These are phyloP conservation scores for Drosophila lowei DNA, from an alignment of 1,140 invertebrate species.

Conservation along the genomic window DNA sequence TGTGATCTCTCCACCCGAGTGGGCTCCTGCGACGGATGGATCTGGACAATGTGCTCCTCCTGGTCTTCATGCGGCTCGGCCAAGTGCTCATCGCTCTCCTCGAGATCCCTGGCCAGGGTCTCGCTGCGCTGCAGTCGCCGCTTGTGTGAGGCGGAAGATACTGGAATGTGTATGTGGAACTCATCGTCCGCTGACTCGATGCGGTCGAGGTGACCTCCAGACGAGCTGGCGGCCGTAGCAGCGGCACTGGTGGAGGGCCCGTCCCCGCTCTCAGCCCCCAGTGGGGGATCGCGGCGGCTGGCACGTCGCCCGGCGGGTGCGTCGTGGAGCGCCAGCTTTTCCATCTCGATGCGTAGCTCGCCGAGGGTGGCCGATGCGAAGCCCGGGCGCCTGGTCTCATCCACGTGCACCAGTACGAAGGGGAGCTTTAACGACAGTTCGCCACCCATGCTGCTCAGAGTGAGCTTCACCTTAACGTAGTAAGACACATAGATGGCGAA, in stretches of 20 bases:
- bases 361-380: constrained; percentile 39
- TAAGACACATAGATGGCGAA: constrained; percentile 95
- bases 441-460: constrained; percentile 90
- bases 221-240: constrained; percentile 22
- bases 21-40: constrained; percentile 39
- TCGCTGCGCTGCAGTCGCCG: constrained; percentile 69
- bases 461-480: constrained; percentile 93
- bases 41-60: constrained; percentile 58
- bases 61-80: constrained; percentile 7
- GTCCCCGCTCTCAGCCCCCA: constrained; percentile 23
- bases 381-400: constrained; percentile 54
- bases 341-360: constrained; percentile 63
- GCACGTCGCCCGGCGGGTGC: constrained; percentile 55
- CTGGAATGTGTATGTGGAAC: constrained; percentile 55
- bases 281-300: constrained; percentile 10
- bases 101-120: constrained; percentile 67
- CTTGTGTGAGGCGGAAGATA: constrained; percentile 25
- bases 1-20: constrained; percentile 15
- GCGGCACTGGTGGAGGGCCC: constrained; percentile 65
- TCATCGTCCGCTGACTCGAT: constrained; percentile 70
- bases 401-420: constrained; percentile 86
- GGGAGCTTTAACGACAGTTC: constrained; percentile 91
- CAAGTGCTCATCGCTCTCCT: constrained; percentile 38
- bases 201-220: constrained; percentile 35
- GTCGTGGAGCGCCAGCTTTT: constrained; percentile 66